A percentile compares a stretch with the other conserved stretches of the same genome.
Conservation (phyloP, 2,113 vertebrate genomes). For the Daboia siamensis region DNA sequence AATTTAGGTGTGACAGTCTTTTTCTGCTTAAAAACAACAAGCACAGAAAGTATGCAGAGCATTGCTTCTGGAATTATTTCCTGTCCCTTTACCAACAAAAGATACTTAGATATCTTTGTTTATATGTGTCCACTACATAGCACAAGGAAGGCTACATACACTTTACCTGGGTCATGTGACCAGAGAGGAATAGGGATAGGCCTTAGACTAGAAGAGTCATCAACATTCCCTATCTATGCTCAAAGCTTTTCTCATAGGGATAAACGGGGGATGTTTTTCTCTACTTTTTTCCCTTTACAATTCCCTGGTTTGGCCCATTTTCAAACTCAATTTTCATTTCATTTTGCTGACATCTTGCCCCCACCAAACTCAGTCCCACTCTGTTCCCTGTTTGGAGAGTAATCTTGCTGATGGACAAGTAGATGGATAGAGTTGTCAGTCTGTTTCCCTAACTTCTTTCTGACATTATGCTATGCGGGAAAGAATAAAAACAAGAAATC, state of each 20-base stretch:
- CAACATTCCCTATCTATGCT: too few relatives aligned
- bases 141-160: neutral
- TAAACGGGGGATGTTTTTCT: neutral
- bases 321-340: neutral
- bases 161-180: too few relatives aligned
- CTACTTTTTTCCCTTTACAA: neutral
- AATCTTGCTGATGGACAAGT: neutral
- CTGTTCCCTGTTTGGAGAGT: neutral
- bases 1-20: neutral
- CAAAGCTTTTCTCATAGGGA: neutral
- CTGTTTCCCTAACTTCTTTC: too few relatives aligned
- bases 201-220: too few relatives aligned
- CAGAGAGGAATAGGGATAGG: too few relatives aligned
- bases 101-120: neutral
- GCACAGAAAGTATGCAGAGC: neutral
- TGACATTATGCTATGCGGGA: too few relatives aligned
- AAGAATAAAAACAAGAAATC: too few relatives aligned
- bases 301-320: neutral
- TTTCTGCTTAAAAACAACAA: neutral
- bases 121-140: neutral
- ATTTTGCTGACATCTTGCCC: neutral
- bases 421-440: too few relatives aligned
- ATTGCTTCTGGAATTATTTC: neutral
- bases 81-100: neutral
- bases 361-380: neutral